Percentiles rank a stretch among this genome's conserved stretches.
These are phyloP conservation scores for Cynocephalus volans DNA, from an alignment of 2,113 vertebrate genomes.

Conservation along the genomic window DNA sequence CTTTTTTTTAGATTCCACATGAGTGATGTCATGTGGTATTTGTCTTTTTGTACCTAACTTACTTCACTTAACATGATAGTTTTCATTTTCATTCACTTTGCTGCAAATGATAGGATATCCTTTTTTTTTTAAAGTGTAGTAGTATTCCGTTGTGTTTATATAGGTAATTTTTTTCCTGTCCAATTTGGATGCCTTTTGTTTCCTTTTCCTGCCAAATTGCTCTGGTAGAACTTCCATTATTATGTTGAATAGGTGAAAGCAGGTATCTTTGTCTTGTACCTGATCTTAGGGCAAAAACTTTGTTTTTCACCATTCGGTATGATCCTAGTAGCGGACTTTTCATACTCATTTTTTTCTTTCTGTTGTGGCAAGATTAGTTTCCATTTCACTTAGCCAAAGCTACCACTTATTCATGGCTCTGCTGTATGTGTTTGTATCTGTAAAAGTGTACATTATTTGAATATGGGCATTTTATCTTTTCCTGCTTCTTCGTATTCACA, in stretches of 20 bases:
- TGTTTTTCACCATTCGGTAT: not conserved
- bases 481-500: not conserved
- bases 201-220: not conserved
- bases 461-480: not conserved
- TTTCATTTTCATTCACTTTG: too few species aligned
- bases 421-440: not conserved
- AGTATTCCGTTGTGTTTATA: too few species aligned
- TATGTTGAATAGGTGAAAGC: too few species aligned
- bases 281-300: not conserved
- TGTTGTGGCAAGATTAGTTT: not conserved
- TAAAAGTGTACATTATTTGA: not conserved
- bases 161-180: not conserved
- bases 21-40: too few species aligned
- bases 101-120: too few species aligned
- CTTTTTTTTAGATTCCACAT: too few species aligned
- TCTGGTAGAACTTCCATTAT: too few species aligned
- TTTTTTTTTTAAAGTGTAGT: too few species aligned
- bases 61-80: too few species aligned
- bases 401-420: not conserved
- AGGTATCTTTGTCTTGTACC: too few species aligned
- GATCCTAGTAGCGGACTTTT: not conserved
- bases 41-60: too few species aligned
- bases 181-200: not conserved
- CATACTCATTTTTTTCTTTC: not conserved
- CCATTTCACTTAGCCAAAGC: not conserved